Conservation (phyloP, 2,888 invertebrate genomes). For the Epirrita christyi region DNA sequence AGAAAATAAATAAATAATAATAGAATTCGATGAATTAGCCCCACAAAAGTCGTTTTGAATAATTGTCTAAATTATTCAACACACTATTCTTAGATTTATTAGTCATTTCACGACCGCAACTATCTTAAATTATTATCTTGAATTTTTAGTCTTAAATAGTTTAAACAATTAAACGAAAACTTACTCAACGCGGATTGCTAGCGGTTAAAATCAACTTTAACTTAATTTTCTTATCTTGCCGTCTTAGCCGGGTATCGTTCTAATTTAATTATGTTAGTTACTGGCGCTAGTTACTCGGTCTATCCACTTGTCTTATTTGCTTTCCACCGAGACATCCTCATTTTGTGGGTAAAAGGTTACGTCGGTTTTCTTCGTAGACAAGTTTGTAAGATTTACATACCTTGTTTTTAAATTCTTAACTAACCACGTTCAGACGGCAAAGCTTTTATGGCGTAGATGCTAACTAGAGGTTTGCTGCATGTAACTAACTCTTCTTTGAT, state of each 20-base stretch:
- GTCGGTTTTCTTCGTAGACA: not conserved
- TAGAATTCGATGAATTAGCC: too few relatives aligned
- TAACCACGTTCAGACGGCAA: too few relatives aligned
- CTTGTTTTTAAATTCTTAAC: too few relatives aligned
- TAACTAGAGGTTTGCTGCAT: too few relatives aligned
- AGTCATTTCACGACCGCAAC: constrained; percentile 5
- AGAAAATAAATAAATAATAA: too few relatives aligned
- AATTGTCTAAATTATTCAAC: too few relatives aligned
- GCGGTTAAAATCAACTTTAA: constrained; percentile 33
- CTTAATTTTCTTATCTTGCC: constrained; percentile 30
- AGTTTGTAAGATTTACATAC: not conserved
- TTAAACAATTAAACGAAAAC: constrained; percentile 34
- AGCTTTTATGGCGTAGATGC: too few relatives aligned
- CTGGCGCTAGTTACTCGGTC: constrained; percentile 49
- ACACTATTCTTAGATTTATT: not conserved
- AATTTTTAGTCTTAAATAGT: constrained; percentile 30
- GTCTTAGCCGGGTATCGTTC: constrained; percentile 40
- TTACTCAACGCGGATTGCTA: constrained; percentile 26
- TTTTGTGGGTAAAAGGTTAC: constrained; percentile 1
- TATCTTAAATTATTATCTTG: constrained; percentile 19
- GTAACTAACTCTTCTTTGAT: too few relatives aligned
- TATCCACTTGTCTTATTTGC: constrained; percentile 59
- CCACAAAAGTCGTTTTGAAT: too few relatives aligned
- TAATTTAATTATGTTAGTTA: constrained; percentile 49
- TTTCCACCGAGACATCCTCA: constrained; percentile 31